phyloP scores from a whole-genome alignment of 1,140 invertebrate species.

The Bombus waltoni region DNA sequence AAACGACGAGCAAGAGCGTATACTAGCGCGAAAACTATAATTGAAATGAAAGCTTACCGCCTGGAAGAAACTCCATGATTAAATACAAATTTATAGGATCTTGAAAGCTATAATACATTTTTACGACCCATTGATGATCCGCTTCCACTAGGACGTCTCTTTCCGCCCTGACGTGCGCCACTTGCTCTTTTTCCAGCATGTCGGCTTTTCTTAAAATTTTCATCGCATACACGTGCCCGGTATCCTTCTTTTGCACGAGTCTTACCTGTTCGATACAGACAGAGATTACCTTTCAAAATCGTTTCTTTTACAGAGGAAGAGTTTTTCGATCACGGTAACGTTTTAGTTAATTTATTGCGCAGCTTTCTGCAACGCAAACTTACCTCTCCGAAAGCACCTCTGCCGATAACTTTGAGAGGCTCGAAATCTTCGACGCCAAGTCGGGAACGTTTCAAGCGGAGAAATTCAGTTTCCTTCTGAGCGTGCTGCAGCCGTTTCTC shows the following conservation, averaged over 20 bases:
- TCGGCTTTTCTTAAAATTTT: constrained; percentile 99
- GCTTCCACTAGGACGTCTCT: constrained; percentile 99
- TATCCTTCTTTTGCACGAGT: constrained; percentile 99
- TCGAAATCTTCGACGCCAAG: constrained; percentile 99
- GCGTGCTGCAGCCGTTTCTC: constrained; percentile 97
- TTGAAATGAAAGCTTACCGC: constrained; percentile 84
- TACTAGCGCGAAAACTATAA: too few species aligned
- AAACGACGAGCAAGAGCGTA: too few species aligned
- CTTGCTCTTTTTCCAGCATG: constrained; percentile 99
- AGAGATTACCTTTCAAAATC: not conserved
- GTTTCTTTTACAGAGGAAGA: not conserved
- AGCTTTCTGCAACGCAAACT: not conserved
- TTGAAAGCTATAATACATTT: constrained; percentile 99
- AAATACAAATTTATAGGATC: constrained; percentile 99
- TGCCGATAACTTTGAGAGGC: constrained; percentile 97
- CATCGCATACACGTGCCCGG: constrained; percentile 99
- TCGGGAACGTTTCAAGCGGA: constrained; percentile 96
- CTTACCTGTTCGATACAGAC: constrained; percentile 87
- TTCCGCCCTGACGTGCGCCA: constrained; percentile 99
- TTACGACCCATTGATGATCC: constrained; percentile 99
- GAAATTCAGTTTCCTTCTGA: constrained; percentile 98
- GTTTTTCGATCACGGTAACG: not conserved
- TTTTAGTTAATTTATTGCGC: not conserved
- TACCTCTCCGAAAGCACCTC: constrained; percentile 98
- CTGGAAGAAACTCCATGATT: constrained; percentile 99